Base-by-base conservation (phyloP, 2,113 vertebrate species). In the Sakesphorus luctuosus region DNA sequence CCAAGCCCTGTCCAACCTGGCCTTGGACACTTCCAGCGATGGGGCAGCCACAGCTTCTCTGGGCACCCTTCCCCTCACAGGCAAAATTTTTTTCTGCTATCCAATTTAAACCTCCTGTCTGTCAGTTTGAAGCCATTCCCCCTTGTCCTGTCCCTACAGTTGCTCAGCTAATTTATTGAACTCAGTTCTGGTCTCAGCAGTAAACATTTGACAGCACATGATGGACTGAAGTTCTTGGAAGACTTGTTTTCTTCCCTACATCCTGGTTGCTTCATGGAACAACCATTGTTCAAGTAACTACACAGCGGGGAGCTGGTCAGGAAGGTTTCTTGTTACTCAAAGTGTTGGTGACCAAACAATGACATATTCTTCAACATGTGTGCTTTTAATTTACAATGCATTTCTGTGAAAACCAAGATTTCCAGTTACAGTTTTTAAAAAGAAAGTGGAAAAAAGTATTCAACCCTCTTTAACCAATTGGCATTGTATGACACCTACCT, bases 381-480 rank as follows among this genome's bases (percentile, higher is more conserved):
- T 91, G 84, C 55, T 95, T 96, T 86, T 87, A 81, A 91, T 93
- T 94, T 91, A 66, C 69, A 62, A 56, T 13, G 33, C 46, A 14
- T 68, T 84, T 61, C 84, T 29, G 15, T 20, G 46, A 53, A 84
- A 81, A 43, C 13, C 36, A 25, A 50, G 36, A 38, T 47, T 71
- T 93, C 87, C 76, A 38, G 89, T 46, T 40, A 23, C 13, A 43
- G 23, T 44, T 87, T 66, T 69, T 26, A 58, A 63, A 67, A 71
- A 71, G 43, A 21, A 68, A 21, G 40, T 72, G 43, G 33, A 75
- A 69, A 78, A 59, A 84, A 53, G n/a, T 6, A 66, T 35, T 55
- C 84, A 82, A 1, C 33, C 35, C 3, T 46, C 52, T 66, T 74
- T 35, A 81, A 78, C 66, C 0, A 1, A 69, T 44, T 50, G 29